Evolutionary conservation across 2,888 invertebrate genomes (phyloP).

Genomic region (Cepaea hortensis): DNA sequence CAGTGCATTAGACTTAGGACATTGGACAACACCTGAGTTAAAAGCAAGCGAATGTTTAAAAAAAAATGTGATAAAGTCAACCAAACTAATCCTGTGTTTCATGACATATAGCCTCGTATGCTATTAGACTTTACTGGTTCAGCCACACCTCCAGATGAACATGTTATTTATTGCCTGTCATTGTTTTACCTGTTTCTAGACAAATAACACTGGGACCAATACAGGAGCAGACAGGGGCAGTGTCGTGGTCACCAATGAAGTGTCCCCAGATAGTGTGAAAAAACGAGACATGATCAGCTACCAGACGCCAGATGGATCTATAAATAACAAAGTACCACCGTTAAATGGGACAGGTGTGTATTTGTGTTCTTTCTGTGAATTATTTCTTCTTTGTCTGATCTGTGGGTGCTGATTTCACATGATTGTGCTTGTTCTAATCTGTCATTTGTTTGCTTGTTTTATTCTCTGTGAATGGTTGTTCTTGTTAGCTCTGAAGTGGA

Average conservation of each 20-base stretch:
- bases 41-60: too few species aligned
- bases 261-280: slow-evolving; percentile 55
- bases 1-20: too few species aligned
- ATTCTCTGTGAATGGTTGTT: too few species aligned
- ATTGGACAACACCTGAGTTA: too few species aligned
- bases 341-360: slow-evolving; percentile 59
- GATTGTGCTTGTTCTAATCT: too few species aligned
- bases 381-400: neutral
- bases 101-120: too few species aligned
- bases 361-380: neutral
- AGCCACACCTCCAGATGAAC: neutral
- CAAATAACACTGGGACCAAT: slow-evolving; percentile 67
- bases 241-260: slow-evolving; percentile 46
- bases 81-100: too few species aligned
- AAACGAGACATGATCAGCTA: slow-evolving; percentile 72
- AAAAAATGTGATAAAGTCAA: too few species aligned
- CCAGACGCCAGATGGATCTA: slow-evolving; percentile 69
- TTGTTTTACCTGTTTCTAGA: slow-evolving; percentile 50
- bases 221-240: slow-evolving; percentile 59
- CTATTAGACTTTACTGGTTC: neutral
- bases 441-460: too few species aligned
- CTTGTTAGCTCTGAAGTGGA: too few species aligned
- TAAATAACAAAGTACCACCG: slow-evolving; percentile 68
- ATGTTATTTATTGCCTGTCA: neutral
- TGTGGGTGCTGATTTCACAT: too few species aligned